Conservation (phyloP, 2,113 vertebrate genomes). For the Pachypanchax playfairii region DNA sequence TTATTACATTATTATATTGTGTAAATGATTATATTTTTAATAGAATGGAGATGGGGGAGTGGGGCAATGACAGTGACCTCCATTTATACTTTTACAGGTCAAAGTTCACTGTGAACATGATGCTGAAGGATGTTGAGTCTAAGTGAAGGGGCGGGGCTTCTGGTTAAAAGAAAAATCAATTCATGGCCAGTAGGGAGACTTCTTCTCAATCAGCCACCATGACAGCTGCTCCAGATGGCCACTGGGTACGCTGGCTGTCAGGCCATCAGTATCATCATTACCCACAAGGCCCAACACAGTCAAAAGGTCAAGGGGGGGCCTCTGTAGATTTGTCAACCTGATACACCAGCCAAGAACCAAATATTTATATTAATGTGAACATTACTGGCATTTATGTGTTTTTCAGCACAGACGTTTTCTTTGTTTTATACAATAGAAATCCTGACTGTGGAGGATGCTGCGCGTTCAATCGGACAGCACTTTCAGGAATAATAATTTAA, state of each 20-base stretch:
- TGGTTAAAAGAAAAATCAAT: constrained; percentile 63
- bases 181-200: constrained; percentile 66
- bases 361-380: constrained; percentile 58
- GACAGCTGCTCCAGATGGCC: constrained; percentile 81
- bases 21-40: background rate
- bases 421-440: background rate
- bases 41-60: background rate
- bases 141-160: constrained; percentile 16
- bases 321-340: constrained; percentile 65
- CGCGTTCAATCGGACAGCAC: constrained; percentile 1
- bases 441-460: background rate
- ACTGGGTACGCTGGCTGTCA: constrained; percentile 72
- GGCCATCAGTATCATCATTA: constrained; percentile 79
- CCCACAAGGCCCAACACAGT: constrained; percentile 70
- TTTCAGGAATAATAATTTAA: constrained; percentile 43
- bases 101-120: constrained; percentile 64
- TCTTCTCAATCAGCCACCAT: constrained; percentile 78
- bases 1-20: no score
- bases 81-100: constrained; percentile 54
- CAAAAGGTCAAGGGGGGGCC: constrained; percentile 72
- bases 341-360: constrained; percentile 51
- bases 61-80: constrained; percentile 67
- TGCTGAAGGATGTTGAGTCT: constrained; percentile 41
- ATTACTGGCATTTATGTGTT: constrained; percentile 50
- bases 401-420: background rate